Evolutionary conservation across 2,888 invertebrate species (phyloP), one percentile per base, ranked within the genome.

Genomic region (Hirudinaria manillensis): DNA sequence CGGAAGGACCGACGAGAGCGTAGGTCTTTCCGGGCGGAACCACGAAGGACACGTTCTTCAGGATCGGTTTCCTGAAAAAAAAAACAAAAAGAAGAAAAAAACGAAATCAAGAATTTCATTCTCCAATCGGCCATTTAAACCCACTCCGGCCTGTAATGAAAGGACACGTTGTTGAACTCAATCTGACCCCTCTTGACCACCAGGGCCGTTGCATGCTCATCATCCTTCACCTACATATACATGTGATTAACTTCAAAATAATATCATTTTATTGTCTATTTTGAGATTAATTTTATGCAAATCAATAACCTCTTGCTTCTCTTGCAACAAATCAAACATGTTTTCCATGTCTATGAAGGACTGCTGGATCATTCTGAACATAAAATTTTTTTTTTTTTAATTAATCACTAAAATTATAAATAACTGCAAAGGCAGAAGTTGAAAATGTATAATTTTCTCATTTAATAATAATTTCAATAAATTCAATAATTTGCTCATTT

Each of bases 321-420:
- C 93, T 56, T 91, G 89, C 82, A 99, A 88, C 78, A 99, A 86
- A 80, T 97, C 96, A 84, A 98, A 94, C 98, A 99, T 97, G 85
- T 98, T 98, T 86, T 99, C 98, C 98, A 98, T 98, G 83, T 99
- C 98, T 27, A 98, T 91, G 83, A 99, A 98, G 83, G 95, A 93
- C 87, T 93, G 94, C 84, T 98, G 98, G 77, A 98, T 96, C 75
- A 93, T 92, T 83, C 97, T 93, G 84, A 29, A 70, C 10, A 45
- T 45, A 1, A 45, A 45, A 7, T 45, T 73, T 45, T 34, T 51
- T 21, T 45, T 73, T 45, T 34, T 51, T 21, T 24, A 61, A 61
- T 24, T 13, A 61, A 13, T 7, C 1, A 2, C 7, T 61, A 61
- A 24, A 45, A 45, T 45, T 16, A 45, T 45, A 65, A 81, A 80